Evolutionary conservation across 2,113 vertebrate genomes (phyloP), one percentile per base, ranked within the genome.

Genomic region (Cyanistes caeruleus): DNA sequence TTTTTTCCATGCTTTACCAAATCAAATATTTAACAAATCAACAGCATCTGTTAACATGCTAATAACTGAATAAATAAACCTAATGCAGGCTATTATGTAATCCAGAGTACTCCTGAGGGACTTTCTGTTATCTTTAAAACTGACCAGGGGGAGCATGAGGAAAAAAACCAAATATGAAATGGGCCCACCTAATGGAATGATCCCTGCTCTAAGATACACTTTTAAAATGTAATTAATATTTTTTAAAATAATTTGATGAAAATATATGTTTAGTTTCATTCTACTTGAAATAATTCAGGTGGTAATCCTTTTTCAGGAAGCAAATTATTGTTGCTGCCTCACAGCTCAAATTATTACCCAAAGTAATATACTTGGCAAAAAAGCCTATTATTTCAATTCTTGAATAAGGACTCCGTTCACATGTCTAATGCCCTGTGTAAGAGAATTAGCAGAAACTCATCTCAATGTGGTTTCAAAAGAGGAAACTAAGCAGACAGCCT

Each of bases 401-500:
- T 94, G 90, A 91, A 78, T 70, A 90, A 95, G 83, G 92, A 89
- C 86, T 77, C 28, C 17, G 84, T 97, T 97, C 67, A 92, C 80
- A 88, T 95, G 88, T 91, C 89, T 97, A 96, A 95, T 94, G 91
- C 73, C 87, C 90, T 91, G 84, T 95, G 72, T 95, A 96, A 97
- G 93, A 97, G 95, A 97, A 97, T 98, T 96, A 97, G 97, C 95
- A 97, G 97, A 97, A 97, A 93, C 94, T 97, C 95, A 95, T 97
- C 86, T 96, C 90, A 63, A 11, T 93, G 89, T 62, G 85, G 78
- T 96, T 98, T 97, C 93, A 95, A 85, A 97, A 93, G 97, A 97
- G 97, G 97, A 98, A 98, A 97, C 91, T 89, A 92, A 97, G 90
- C 97, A 98, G 98, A 98, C 97, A 97, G 97, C 93, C 97, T 97